Conservation (phyloP, 2,797 vertebrate genomes). For the Odontamblyopus lacepedii region DNA sequence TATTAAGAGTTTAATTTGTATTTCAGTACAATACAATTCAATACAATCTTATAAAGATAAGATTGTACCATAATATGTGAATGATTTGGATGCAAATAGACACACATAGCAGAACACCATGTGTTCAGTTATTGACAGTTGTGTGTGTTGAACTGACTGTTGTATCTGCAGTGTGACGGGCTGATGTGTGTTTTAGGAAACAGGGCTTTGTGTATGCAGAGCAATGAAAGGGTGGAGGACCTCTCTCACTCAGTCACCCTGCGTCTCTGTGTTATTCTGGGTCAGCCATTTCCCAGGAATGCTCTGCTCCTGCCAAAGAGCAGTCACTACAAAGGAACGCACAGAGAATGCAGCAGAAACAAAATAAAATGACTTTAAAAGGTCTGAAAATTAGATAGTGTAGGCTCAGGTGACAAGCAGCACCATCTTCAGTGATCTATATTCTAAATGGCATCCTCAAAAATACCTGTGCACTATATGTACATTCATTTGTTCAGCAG, state of each 20-base stretch:
- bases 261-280: slow-evolving; percentile 70
- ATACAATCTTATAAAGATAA: not conserved
- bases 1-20: not conserved
- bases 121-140: slow-evolving; percentile 31
- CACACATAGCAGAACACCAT: slow-evolving; percentile 17
- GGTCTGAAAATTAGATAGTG: slow-evolving; percentile 52
- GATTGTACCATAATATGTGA: not conserved
- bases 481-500: slow-evolving; percentile 20
- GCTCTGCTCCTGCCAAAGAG: slow-evolving; percentile 69
- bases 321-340: slow-evolving; percentile 80
- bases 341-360: slow-evolving; percentile 66
- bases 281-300: slow-evolving; percentile 80
- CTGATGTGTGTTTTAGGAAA: slow-evolving; percentile 23
- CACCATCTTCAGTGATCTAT: slow-evolving; percentile 2
- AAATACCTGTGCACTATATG: slow-evolving; percentile 22
- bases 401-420: slow-evolving; percentile 1
- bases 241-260: slow-evolving; percentile 33
- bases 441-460: slow-evolving; percentile 7
- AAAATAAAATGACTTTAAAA: slow-evolving; percentile 77
- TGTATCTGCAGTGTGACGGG: slow-evolving; percentile 8
- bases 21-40: not conserved
- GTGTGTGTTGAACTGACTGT: slow-evolving; percentile 29
- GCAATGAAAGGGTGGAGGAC: slow-evolving; percentile 45
- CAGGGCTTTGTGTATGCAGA: not conserved
- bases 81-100: not conserved